phyloP scores from a whole-genome alignment of 2,113 vertebrate species.

The Ameiurus melas region DNA sequence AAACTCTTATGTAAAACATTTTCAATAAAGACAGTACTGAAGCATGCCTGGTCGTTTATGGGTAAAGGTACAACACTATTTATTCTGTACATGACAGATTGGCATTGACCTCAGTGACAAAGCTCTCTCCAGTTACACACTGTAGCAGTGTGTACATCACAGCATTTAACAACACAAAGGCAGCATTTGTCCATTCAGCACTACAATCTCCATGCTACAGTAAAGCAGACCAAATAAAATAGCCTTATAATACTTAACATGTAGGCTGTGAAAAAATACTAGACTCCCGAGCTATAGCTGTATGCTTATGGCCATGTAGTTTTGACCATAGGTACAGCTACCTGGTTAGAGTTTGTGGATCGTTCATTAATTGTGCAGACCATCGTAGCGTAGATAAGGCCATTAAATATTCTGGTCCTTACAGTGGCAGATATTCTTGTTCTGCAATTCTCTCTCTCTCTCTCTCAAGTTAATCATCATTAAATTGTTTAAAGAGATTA shows the following conservation, averaged over 20 bases:
- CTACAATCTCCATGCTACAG: conserved; percentile 12
- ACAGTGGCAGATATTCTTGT: background rate
- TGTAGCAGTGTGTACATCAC: conserved; percentile 1
- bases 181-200: conserved; percentile 22
- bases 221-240: background rate
- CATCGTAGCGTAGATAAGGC: background rate
- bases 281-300: background rate
- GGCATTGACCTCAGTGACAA: background rate
- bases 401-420: background rate
- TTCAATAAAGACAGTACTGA: conserved; percentile 13
- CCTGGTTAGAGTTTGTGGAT: background rate
- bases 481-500: background rate
- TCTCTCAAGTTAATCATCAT: background rate
- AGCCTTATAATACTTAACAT: background rate
- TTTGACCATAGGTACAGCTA: background rate
- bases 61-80: conserved; percentile 1
- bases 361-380: background rate
- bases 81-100: conserved; percentile 18
- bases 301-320: background rate
- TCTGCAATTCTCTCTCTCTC: background rate
- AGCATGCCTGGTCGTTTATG: background rate
- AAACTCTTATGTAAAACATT: conserved; percentile 26
- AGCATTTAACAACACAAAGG: background rate
- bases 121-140: conserved; percentile 4
- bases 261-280: background rate